Evolutionary conservation across 2,888 invertebrate species (phyloP).

Genomic region (Luperina nickerlii): DNA sequence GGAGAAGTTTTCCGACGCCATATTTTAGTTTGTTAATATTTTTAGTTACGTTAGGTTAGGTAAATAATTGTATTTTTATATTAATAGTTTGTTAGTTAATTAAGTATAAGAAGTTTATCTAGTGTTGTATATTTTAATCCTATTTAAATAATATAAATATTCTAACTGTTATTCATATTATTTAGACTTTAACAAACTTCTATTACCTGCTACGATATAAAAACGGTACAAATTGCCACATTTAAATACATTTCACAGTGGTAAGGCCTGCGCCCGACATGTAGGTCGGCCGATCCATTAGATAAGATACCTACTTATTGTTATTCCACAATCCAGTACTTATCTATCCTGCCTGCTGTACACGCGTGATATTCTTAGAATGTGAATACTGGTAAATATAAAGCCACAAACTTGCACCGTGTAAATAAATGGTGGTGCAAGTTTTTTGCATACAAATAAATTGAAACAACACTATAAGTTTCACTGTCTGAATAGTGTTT

Average conservation of each 20-base stretch:
- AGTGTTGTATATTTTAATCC: background rate
- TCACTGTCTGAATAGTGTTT: background rate
- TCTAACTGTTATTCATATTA: background rate
- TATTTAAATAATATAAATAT: background rate
- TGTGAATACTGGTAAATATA: background rate
- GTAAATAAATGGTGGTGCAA: background rate
- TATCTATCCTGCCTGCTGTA: slow-evolving; percentile 36
- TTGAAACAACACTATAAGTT: background rate
- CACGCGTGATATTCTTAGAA: slow-evolving; percentile 38
- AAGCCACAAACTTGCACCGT: background rate
- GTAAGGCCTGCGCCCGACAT: slow-evolving; percentile 27
- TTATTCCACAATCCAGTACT: slow-evolving; percentile 34
- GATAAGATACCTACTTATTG: slow-evolving; percentile 54
- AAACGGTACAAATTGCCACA: slow-evolving; percentile 27
- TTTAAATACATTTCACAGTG: slow-evolving; percentile 31
- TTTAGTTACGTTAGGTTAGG: too few species aligned
- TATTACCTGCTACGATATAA: background rate
- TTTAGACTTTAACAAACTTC: background rate
- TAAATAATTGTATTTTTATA: too few species aligned
- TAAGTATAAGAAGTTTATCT: background rate
- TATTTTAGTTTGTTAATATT: background rate
- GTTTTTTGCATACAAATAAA: background rate
- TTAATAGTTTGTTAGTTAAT: too few species aligned
- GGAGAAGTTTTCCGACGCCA: background rate
- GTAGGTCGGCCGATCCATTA: slow-evolving; percentile 40